Evolutionary conservation across 2,888 invertebrate genomes (phyloP).

Genomic region (Ichneumoninae sp.): DNA sequence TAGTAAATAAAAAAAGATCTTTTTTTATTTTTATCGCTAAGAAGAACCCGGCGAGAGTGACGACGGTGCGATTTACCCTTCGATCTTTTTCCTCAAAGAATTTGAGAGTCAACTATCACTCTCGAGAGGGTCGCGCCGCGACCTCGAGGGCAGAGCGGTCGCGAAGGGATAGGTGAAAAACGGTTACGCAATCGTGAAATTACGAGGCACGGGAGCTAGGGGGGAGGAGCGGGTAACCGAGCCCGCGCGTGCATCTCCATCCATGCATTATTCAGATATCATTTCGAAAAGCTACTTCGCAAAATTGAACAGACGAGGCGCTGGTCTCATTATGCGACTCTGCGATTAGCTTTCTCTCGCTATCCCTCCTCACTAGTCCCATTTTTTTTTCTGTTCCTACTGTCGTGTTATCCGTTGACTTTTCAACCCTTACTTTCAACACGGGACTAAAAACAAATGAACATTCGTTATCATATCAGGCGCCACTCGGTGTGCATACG

Average conservation of each 20-base stretch:
- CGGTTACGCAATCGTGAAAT: constrained; percentile 69
- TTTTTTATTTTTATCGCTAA: background rate
- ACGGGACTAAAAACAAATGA: constrained; percentile 24
- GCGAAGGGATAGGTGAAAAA: constrained; percentile 58
- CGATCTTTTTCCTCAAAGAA: constrained; percentile 40
- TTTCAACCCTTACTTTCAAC: constrained; percentile 30
- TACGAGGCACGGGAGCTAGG: constrained; percentile 58
- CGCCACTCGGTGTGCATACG: background rate
- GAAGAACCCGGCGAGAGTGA: constrained; percentile 29
- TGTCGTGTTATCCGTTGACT: constrained; percentile 1
- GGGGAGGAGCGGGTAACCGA: constrained; percentile 52
- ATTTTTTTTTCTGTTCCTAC: constrained; percentile 31
- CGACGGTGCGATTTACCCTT: constrained; percentile 19
- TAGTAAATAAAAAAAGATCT: background rate
- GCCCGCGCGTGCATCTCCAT: constrained; percentile 67
- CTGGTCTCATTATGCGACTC: constrained; percentile 67
- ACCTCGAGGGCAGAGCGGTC: constrained; percentile 20
- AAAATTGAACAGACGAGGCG: constrained; percentile 69
- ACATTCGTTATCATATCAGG: constrained; percentile 56
- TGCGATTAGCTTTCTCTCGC: constrained; percentile 66
- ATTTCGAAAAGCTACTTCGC: constrained; percentile 71
- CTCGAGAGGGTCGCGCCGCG: background rate
- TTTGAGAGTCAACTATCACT: constrained; percentile 62
- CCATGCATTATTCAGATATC: constrained; percentile 72
- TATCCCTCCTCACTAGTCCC: constrained; percentile 6